Percentiles rank a stretch among this genome's conserved stretches.
These are phyloP conservation scores for Pygocentrus nattereri DNA, from an alignment of 2,797 vertebrate genomes.

Conservation along the genomic window DNA sequence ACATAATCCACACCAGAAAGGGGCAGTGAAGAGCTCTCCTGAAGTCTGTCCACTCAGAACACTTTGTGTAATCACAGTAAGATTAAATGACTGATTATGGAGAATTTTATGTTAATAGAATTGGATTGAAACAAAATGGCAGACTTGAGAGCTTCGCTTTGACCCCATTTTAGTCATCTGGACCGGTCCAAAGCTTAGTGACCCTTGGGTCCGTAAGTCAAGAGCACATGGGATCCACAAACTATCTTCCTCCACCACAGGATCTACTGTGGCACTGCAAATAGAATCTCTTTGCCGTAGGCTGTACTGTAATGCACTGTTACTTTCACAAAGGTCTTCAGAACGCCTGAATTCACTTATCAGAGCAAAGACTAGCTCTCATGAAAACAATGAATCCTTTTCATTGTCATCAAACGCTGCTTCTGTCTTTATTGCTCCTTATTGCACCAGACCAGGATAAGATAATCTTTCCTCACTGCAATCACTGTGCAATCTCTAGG, in stretches of 20 bases:
- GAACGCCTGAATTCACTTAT: not conserved
- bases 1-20: constrained; percentile 16
- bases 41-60: constrained; percentile 22
- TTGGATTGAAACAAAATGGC: not conserved
- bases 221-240: constrained; percentile 1
- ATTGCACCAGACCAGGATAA: constrained; percentile 50
- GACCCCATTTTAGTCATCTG: not conserved
- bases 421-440: constrained; percentile 41
- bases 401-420: constrained; percentile 13
- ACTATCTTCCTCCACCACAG: not conserved
- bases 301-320: not conserved
- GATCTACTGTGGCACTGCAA: not conserved
- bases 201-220: not conserved
- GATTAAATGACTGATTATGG: constrained; percentile 13
- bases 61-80: constrained; percentile 29
- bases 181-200: not conserved
- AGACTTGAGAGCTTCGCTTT: constrained; percentile 9
- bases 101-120: constrained; percentile 7
- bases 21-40: constrained; percentile 33
- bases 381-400: constrained; percentile 11
- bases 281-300: constrained; percentile 9
- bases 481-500: constrained; percentile 35
- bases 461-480: constrained; percentile 31
- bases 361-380: not conserved
- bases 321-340: not conserved